phyloP scores from a whole-genome alignment of 2,888 invertebrate species.

The Lasioglossum villosulum region DNA sequence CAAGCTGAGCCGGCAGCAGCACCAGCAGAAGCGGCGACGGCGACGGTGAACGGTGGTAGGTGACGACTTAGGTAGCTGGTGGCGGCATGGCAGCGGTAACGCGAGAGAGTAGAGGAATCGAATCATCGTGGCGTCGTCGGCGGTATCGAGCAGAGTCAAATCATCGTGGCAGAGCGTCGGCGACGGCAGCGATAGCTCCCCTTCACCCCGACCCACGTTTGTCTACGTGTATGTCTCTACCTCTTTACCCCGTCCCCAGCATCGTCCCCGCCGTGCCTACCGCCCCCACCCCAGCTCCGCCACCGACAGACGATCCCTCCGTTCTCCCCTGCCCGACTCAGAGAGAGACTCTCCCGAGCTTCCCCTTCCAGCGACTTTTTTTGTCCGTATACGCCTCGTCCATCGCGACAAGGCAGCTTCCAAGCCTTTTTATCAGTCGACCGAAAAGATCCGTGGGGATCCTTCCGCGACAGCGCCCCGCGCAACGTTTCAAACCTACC shows the following conservation, averaged over 20 bases:
- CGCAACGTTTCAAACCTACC: slow-evolving; percentile 52
- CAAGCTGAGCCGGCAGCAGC: slow-evolving; percentile 24
- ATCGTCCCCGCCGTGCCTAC: slow-evolving; percentile 58
- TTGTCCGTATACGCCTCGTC: slow-evolving; percentile 71
- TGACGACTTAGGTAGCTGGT: neutral
- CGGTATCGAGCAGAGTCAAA: slow-evolving; percentile 53
- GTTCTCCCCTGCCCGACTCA: slow-evolving; percentile 61
- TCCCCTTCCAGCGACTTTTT: slow-evolving; percentile 74
- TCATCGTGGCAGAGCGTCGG: slow-evolving; percentile 58
- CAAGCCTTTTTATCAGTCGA: slow-evolving; percentile 79
- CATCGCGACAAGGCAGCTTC: slow-evolving; percentile 74
- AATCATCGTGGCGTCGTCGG: slow-evolving; percentile 64
- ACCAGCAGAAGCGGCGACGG: slow-evolving; percentile 24
- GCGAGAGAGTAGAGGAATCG: slow-evolving; percentile 56
- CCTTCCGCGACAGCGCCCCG: slow-evolving; percentile 65
- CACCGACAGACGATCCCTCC: slow-evolving; percentile 65
- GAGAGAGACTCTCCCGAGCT: slow-evolving; percentile 65
- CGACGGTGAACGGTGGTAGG: slow-evolving; percentile 13
- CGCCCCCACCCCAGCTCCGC: slow-evolving; percentile 61
- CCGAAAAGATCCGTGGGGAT: slow-evolving; percentile 77
- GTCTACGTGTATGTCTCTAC: slow-evolving; percentile 62
- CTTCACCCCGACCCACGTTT: slow-evolving; percentile 76
- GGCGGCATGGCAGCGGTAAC: neutral
- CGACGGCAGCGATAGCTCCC: slow-evolving; percentile 63
- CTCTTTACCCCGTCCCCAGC: slow-evolving; percentile 60